A percentile compares a stretch with the other conserved stretches of the same genome.
phyloP scores from a whole-genome alignment of 2,113 vertebrate genomes.

The Cyanoliseus patagonus region DNA sequence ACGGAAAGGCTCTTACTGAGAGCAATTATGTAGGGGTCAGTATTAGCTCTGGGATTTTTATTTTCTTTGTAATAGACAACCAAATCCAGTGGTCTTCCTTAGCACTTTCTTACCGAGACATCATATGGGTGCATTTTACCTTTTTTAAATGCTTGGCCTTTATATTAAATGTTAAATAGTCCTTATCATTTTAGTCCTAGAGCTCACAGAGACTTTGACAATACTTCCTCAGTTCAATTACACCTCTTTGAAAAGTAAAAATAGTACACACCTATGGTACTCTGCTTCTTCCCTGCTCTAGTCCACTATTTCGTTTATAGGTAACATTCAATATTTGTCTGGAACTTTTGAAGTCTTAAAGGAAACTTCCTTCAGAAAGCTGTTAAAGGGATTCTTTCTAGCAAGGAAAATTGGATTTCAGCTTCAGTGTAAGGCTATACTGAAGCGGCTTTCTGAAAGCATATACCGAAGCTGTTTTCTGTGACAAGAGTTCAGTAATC shows the following conservation, averaged over 20 bases:
- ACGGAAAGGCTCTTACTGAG: not conserved
- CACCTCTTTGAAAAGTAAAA: not conserved
- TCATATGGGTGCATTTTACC: not conserved
- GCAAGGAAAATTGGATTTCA: not conserved
- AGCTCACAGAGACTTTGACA: not conserved
- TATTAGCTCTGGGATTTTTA: not conserved
- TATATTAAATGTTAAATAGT: conserved; percentile 1
- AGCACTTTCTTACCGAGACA: not conserved
- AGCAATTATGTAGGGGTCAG: not conserved
- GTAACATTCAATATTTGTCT: not conserved
- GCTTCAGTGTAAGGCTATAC: not conserved
- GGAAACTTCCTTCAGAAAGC: not conserved
- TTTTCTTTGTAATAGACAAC: not conserved
- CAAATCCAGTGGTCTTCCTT: not conserved
- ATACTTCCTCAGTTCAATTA: not conserved
- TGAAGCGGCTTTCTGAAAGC: not conserved
- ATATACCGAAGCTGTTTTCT: not conserved
- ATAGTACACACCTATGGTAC: not conserved
- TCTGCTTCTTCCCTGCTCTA: not conserved
- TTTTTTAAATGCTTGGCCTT: not conserved
- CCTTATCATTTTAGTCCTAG: not conserved
- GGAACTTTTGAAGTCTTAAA: not conserved
- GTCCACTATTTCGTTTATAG: not conserved
- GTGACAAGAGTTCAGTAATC: not conserved
- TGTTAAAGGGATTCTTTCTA: not conserved